Evolutionary conservation across 2,113 vertebrate species (phyloP).

Genomic region (Sterna hirundo): DNA sequence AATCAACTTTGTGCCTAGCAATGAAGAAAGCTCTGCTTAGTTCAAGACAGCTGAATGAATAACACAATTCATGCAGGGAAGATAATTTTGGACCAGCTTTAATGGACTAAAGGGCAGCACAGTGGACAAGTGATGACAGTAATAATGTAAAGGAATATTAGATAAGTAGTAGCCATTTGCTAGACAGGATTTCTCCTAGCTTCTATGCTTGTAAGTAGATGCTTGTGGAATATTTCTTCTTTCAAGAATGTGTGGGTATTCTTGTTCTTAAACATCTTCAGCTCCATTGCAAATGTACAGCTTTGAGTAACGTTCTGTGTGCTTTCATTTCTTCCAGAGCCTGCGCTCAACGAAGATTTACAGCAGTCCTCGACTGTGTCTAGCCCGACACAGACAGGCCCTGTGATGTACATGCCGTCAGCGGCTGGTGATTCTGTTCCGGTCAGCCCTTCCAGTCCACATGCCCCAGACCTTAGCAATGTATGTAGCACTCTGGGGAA

Average conservation of each 20-base stretch:
- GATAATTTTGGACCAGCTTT: conserved; percentile 12
- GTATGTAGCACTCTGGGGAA: conserved; percentile 69
- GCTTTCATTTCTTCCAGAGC: conserved; percentile 73
- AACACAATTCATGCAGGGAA: neutral
- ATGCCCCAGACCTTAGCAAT: conserved; percentile 80
- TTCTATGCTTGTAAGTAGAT: neutral
- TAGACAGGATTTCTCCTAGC: neutral
- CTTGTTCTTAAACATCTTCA: neutral
- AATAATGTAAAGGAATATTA: neutral
- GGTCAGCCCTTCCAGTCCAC: conserved; percentile 78
- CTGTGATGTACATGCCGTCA: conserved; percentile 79
- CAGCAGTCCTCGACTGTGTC: conserved; percentile 81
- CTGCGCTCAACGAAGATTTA: conserved; percentile 81
- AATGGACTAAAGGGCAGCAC: neutral
- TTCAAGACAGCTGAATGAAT: conserved; percentile 20
- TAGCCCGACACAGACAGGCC: conserved; percentile 83
- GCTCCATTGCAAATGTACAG: neutral
- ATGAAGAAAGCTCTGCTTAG: neutral
- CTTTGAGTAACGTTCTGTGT: neutral
- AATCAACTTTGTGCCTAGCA: conserved; percentile 2
- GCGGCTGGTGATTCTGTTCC: conserved; percentile 81
- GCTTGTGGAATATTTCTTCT: neutral
- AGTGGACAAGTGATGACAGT: neutral
- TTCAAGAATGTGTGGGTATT: neutral
- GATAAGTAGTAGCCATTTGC: neutral